A percentile compares a stretch with the other conserved stretches of the same genome.
These are phyloP conservation scores for Cheiracanthium punctorium DNA, from an alignment of 2,888 invertebrate species.

Conservation along the genomic window DNA sequence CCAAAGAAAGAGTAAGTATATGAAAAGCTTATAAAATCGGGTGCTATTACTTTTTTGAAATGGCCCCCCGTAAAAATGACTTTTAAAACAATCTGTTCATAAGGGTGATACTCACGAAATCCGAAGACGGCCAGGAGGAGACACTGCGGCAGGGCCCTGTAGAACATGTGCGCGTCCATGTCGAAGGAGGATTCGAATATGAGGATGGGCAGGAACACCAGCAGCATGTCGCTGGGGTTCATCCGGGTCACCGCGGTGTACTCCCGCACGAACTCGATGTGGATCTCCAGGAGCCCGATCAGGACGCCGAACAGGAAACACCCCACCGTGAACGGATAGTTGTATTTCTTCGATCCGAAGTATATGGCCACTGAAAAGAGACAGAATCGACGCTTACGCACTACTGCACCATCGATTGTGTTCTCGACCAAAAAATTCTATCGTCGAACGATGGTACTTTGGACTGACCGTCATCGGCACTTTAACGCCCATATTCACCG, in stretches of 20 bases:
- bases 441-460: too few species aligned
- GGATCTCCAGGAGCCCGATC: slow-evolving; percentile 32
- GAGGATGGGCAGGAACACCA: slow-evolving; percentile 77
- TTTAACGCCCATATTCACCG: too few species aligned
- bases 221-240: slow-evolving; percentile 76
- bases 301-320: slow-evolving; percentile 53
- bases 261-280: slow-evolving; percentile 22
- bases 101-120: slow-evolving; percentile 73
- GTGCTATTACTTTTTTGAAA: too few species aligned
- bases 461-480: too few species aligned
- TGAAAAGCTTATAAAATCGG: too few species aligned
- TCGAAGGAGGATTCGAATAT: slow-evolving; percentile 77
- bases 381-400: too few species aligned
- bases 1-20: too few species aligned
- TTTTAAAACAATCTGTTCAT: too few species aligned
- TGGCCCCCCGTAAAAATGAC: too few species aligned
- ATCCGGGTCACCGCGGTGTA: slow-evolving; percentile 71
- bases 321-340: slow-evolving; percentile 44
- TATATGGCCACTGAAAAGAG: slow-evolving; percentile 26
- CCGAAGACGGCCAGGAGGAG: slow-evolving; percentile 75
- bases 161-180: slow-evolving; percentile 77
- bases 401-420: too few species aligned
- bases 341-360: slow-evolving; percentile 49
- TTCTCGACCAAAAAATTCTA: too few species aligned
- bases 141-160: slow-evolving; percentile 75